Conservation (phyloP, 2,113 vertebrate genomes). For the Calyptomena viridis region DNA sequence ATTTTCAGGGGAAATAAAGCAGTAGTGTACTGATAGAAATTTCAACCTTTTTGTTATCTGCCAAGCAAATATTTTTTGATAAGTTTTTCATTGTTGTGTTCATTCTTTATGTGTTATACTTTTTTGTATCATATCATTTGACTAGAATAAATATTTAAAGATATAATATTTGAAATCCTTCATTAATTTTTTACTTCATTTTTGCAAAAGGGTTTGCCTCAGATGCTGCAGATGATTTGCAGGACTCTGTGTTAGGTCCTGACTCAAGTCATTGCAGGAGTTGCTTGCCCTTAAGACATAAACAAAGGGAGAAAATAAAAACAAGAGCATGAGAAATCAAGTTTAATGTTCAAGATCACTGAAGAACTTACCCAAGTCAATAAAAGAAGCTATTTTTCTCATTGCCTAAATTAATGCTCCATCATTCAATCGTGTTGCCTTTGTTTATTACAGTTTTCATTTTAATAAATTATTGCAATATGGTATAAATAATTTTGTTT, state of each 20-base stretch:
- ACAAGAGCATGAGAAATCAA: neutral
- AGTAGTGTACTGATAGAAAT: neutral
- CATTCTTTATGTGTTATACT: neutral
- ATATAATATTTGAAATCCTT: neutral
- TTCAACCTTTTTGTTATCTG: neutral
- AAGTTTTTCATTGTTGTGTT: neutral
- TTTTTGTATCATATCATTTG: neutral
- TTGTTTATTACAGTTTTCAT: neutral
- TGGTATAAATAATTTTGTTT: neutral
- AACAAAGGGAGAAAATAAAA: neutral
- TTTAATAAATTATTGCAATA: neutral
- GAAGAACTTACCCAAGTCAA: neutral
- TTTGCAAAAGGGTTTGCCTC: neutral
- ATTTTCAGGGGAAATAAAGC: neutral
- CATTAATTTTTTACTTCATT: neutral
- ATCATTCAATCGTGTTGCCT: neutral
- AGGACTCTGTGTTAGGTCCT: neutral
- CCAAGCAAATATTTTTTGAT: neutral
- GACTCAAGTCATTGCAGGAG: neutral
- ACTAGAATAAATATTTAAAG: neutral
- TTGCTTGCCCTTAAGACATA: neutral
- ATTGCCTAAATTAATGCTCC: neutral
- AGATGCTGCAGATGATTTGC: neutral
- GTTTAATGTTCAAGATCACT: neutral
- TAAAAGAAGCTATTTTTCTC: neutral